Conservation (phyloP, 1,140 invertebrate genomes). For the Triops longicaudatus region DNA sequence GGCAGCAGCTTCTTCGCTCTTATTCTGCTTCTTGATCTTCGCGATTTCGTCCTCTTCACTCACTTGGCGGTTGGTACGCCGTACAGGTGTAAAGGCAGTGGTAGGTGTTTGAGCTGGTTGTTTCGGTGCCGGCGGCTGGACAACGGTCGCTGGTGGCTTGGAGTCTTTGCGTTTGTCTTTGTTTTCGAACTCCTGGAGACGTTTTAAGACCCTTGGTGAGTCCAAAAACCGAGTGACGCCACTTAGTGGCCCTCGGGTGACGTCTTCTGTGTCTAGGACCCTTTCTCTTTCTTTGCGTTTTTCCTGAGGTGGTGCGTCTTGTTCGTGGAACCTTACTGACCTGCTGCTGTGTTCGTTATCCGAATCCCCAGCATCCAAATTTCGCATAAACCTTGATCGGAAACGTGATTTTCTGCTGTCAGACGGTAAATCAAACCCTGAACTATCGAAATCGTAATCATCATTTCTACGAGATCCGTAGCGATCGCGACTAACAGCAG, state of each 20-base stretch:
- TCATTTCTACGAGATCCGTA: constrained; percentile 36
- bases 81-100: constrained; percentile 28
- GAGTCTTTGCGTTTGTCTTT: constrained; percentile 59
- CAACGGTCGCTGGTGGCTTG: constrained; percentile 46
- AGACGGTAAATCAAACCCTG: constrained; percentile 21
- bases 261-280: constrained; percentile 81
- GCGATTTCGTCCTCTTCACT: constrained; percentile 85
- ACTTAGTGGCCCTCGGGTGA: constrained; percentile 74
- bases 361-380: constrained; percentile 55
- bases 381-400: constrained; percentile 59
- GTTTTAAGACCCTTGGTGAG: constrained; percentile 77
- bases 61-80: constrained; percentile 51
- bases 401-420: constrained; percentile 51
- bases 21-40: constrained; percentile 79
- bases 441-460: constrained; percentile 34
- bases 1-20: constrained; percentile 47
- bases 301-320: constrained; percentile 36
- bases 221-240: constrained; percentile 82
- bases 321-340: constrained; percentile 51
- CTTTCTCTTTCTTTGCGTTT: constrained; percentile 58
- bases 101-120: constrained; percentile 37
- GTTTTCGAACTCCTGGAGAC: constrained; percentile 68
- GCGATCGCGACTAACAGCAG: constrained; percentile 28
- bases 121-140: constrained; percentile 42
- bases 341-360: constrained; percentile 52